Evolutionary conservation across 2,797 vertebrate genomes (phyloP), one percentile per base, ranked within the genome.

Genomic region (Danio choprae): DNA sequence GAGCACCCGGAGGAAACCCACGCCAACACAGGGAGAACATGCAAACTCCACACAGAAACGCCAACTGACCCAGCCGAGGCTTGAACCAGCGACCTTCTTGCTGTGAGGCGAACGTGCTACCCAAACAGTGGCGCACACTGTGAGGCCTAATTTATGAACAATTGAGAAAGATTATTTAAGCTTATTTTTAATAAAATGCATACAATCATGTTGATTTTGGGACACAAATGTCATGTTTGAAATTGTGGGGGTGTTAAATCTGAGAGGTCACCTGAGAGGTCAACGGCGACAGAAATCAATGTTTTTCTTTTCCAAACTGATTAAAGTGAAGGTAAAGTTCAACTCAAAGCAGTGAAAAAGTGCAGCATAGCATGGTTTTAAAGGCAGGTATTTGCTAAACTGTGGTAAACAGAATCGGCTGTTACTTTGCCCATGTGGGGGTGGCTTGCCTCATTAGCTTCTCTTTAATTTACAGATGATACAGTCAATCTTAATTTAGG

Each of bases 201-300:
- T 22, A 8, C 5, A 36, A 16, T 4, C 13, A 29, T 22, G 29
- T 3, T 29, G 29, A 29, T 29, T 29, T 29, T 29, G 29, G 29
- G 29, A 29, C 29, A 29, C 29, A 29, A 3, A 29, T 29, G 3
- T 29, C 29, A 12, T 46, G 7, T 6, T 16, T 51, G 38, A 3
- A 22, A 6, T n/a, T 0, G 6, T 29, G 40, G 4, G 50, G 15
- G 6, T 36, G 62, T 64, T 62, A 64, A 75, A 75, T 43, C 44
- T 7, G 0, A 36, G 13, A 22, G 60, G 40, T 56, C 60, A 77
- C 43, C 44, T 7, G 0, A 36, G 13, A 22, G 60, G 40, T 56
- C 60, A 77, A 48, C 59, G 64, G 7, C 43, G 2, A 67, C 2
- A 46, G 22, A 41, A 29, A 56, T 77, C 75, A 40, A 77, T 77